These are phyloP conservation scores for Drosophila suzukii DNA, from an alignment of 1,140 invertebrate genomes.

Conservation along the genomic window DNA sequence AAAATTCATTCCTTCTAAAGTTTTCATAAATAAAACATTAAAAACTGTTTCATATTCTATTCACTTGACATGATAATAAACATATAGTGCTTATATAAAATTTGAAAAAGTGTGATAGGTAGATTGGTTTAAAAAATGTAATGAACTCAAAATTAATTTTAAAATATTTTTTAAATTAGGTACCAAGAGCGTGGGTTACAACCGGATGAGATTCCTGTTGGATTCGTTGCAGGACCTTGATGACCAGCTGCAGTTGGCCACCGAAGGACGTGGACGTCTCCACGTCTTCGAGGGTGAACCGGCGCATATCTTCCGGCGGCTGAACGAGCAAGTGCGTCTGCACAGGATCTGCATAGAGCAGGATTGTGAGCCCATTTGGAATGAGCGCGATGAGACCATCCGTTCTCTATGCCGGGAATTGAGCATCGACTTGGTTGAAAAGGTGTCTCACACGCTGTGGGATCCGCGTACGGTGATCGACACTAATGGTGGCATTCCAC, in stretches of 20 bases:
- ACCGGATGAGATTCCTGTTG: conserved; percentile 89
- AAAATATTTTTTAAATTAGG: conserved; percentile 79
- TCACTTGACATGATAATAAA: too few relatives aligned
- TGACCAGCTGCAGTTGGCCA: conserved; percentile 85
- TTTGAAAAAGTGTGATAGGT: too few relatives aligned
- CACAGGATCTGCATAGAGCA: conserved; percentile 88
- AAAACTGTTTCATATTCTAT: too few relatives aligned
- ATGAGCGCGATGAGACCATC: conserved; percentile 87
- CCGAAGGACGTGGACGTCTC: conserved; percentile 86
- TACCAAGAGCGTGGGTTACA: conserved; percentile 88
- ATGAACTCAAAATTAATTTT: too few relatives aligned
- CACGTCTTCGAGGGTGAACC: conserved; percentile 88
- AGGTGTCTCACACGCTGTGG: conserved; percentile 90
- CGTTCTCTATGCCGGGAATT: conserved; percentile 86
- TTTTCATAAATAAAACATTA: too few relatives aligned
- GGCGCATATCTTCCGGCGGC: conserved; percentile 86
- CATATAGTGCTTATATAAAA: too few relatives aligned
- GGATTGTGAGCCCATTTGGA: conserved; percentile 91
- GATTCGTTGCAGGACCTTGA: conserved; percentile 90
- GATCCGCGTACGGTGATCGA: conserved; percentile 88
- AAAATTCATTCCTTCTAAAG: too few relatives aligned
- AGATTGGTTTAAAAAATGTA: too few relatives aligned
- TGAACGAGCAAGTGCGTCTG: conserved; percentile 86
- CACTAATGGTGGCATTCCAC: conserved; percentile 89
- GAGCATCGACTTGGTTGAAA: conserved; percentile 86